Evolutionary conservation across 1,140 invertebrate species (phyloP).

Genomic region (Helicoverpa armigera): DNA sequence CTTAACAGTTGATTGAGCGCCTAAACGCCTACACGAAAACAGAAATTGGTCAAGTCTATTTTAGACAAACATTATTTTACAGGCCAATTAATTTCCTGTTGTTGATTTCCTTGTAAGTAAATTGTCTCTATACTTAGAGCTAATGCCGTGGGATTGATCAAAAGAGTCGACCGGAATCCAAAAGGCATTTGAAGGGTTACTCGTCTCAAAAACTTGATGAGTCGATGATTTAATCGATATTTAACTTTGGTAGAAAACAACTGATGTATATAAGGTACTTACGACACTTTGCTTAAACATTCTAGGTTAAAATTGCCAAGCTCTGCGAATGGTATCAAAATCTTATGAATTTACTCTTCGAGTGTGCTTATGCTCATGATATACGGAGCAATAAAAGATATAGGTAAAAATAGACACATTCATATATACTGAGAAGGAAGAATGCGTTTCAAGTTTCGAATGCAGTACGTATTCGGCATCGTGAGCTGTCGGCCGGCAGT

Average conservation of each 20-base stretch:
- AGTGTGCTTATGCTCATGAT: no score
- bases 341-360: no score
- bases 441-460: constrained; percentile 34
- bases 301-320: no score
- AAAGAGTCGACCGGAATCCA: no score
- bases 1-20: not conserved
- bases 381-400: no score
- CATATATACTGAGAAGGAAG: not conserved
- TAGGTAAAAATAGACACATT: not conserved
- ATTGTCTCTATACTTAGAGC: no score
- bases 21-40: not conserved
- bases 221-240: not conserved
- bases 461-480: constrained; percentile 21
- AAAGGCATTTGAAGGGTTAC: no score
- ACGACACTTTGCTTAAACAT: no score
- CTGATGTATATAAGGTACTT: no score
- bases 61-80: not conserved
- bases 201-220: not conserved
- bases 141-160: no score
- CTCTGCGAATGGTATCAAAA: no score
- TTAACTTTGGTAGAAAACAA: no score
- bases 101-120: not conserved
- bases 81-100: constrained; percentile 3
- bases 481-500: constrained; percentile 30
- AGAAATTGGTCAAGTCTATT: not conserved